Base-by-base conservation (phyloP, 2,113 vertebrate genomes). In the Caretta caretta region DNA sequence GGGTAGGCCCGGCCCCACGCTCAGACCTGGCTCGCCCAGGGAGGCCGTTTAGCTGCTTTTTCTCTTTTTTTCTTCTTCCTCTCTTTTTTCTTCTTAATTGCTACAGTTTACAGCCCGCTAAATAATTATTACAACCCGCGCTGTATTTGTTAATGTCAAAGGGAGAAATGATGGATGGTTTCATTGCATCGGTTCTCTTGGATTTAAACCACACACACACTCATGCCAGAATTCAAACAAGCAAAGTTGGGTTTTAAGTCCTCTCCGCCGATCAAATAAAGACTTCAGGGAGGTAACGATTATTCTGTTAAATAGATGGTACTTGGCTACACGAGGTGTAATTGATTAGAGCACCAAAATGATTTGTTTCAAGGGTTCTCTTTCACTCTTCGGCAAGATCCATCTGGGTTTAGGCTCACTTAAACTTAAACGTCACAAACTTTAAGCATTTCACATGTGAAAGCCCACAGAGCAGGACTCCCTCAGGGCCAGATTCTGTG, bases 221-320 rank as follows among this genome's bases (percentile, higher is more conserved):
- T 59, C 90, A 56, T 88, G 49, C 83, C 82, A 75, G 93, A 90
- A 89, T 78, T 91, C 88, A 78, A 90, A 96, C 97, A 95, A 91
- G 95, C 76, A 42, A 93, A 92, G 57, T 95, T 98, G 97, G 96
- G 94, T 96, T 97, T 98, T 96, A 97, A 98, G 97, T 97, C 97
- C 96, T 92, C 95, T 95, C 97, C 97, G 94, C 65, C 95, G 97
- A 98, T 98, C 97, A 98, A 97, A 98, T 98, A 97, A 97, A 98
- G 98, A 98, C 98, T 95, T 96, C 97, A 98, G 94, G 96, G 96
- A 86, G 84, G 92, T 98, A 98, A 98, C 96, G 97, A 98, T 98
- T 98, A 97, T 98, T 98, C 98, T 96, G 98, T 98, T 98, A 97
- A 98, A 98, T 97, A 97, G 97, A 95, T 95, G 97, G 98, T 90